Evolutionary conservation across 2,113 vertebrate species (phyloP).

Genomic region (Lagenorhynchus albirostris): DNA sequence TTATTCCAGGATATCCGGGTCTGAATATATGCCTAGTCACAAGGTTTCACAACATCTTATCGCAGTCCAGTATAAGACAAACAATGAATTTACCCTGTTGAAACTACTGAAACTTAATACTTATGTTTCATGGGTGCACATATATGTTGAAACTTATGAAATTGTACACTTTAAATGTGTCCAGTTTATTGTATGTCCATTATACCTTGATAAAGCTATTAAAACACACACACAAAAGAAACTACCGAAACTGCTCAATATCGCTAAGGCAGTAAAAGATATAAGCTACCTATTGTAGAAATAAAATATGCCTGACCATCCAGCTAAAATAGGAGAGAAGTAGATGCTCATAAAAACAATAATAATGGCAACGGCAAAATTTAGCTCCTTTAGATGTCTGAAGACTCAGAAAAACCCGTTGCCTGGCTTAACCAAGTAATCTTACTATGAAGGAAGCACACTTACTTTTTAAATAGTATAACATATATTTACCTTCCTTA

Average conservation of each 20-base stretch:
- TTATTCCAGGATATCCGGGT: conserved; percentile 78
- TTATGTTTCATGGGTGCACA: background rate
- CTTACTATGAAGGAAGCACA: conserved; percentile 1
- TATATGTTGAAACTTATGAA: background rate
- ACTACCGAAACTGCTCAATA: background rate
- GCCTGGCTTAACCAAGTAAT: conserved; percentile 22
- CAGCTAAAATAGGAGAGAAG: conserved; percentile 17
- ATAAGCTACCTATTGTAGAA: conserved; percentile 47
- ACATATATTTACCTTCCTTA: conserved; percentile 8
- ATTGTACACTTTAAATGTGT: background rate
- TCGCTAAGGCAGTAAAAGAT: conserved; percentile 18
- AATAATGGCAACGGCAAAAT: conserved; percentile 10
- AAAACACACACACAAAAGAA: conserved; percentile 1
- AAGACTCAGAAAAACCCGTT: conserved; percentile 28
- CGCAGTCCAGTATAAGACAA: conserved; percentile 41
- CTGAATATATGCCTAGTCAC: conserved; percentile 58
- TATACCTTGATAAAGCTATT: background rate
- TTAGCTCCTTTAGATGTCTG: background rate
- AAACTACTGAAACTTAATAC: conserved; percentile 27
- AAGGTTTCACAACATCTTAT: conserved; percentile 70
- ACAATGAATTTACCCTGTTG: conserved; percentile 50
- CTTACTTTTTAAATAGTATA: conserved; percentile 27
- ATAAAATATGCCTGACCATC: background rate
- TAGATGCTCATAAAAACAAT: conserved; percentile 4
- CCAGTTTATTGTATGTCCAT: background rate